Evolutionary conservation across 2,888 invertebrate species (phyloP).

Genomic region (Hymenopus coronatus): DNA sequence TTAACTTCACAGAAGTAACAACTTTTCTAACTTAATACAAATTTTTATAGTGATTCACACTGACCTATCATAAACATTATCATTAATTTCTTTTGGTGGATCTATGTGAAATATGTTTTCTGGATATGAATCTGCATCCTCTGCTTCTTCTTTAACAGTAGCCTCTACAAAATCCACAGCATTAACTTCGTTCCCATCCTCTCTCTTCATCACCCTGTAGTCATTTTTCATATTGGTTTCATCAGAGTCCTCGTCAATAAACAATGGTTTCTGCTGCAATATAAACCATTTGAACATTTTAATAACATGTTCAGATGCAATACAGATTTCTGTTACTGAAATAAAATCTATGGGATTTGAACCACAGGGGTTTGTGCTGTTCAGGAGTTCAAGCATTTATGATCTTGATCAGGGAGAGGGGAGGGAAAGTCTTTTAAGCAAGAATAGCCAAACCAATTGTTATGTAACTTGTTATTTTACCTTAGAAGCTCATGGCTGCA

Average conservation of each 20-base stretch:
- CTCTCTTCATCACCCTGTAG: background rate
- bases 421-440: no score
- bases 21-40: background rate
- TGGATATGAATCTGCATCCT: background rate
- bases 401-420: no score
- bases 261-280: background rate
- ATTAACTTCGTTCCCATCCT: background rate
- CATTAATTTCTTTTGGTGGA: background rate
- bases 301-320: no score
- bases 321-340: no score
- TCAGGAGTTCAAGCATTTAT: no score
- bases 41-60: background rate
- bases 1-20: background rate
- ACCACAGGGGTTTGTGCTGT: no score
- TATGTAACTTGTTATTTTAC: no score
- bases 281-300: background rate
- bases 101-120: background rate
- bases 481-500: no score
- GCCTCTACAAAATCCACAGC: background rate
- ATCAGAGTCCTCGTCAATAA: background rate
- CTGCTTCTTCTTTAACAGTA: background rate
- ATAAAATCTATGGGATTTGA: no score
- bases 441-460: no score
- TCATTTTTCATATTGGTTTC: background rate
- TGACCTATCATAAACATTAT: background rate